Base-by-base conservation (phyloP, 2,797 vertebrate species). In the Limosa lapponica region DNA sequence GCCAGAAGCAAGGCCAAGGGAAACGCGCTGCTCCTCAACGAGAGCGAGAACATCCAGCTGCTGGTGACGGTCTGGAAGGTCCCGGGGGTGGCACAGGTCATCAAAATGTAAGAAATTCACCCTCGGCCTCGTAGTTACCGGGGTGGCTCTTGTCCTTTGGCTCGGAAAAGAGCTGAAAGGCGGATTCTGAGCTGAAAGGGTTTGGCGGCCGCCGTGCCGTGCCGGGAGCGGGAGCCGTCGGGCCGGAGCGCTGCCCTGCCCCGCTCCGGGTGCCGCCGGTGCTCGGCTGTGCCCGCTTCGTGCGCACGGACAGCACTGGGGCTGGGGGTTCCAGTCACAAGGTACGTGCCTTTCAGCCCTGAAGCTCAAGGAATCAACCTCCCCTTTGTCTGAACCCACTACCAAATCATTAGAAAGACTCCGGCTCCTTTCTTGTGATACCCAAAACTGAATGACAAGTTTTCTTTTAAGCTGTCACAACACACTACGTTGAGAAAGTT, bases 21-120 rank as follows among this genome's bases (percentile, higher is more conserved):
- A 6, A 14, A 43, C 10, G 52, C 12, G 37, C 54, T 24, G 74
- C 90, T 93, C 1, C 94, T 91, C 16, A 87, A 71, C 73, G 90
- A 94, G 16, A 7, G 23, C 32, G 95, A 96, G 83, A 71, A 16
- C 49, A 2, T 93, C 18, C 92, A 93, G 7, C 71, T 93, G 0
- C 4, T 94, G 67, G 61, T 97, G 83, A 95, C 95, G 13, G 93
- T 97, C 14, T 95, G 93, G 93, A 96, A 96, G 72, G 14, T 96
- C 8, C 96, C 96, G 52, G 51, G 39, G 13, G n/a, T 2, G 57
- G 5, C 79, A 1, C 82, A 87, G 15, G 1, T 85, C 36, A 72
- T 96, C 78, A 67, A 12, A 61, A 95, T 96, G 94, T 96, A 74
- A 93, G 96, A 17, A 15, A 8, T 0, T 8, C 11, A 0, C 39